Evolutionary conservation across 2,113 vertebrate species (phyloP).

Genomic region (Neotoma lepida): DNA sequence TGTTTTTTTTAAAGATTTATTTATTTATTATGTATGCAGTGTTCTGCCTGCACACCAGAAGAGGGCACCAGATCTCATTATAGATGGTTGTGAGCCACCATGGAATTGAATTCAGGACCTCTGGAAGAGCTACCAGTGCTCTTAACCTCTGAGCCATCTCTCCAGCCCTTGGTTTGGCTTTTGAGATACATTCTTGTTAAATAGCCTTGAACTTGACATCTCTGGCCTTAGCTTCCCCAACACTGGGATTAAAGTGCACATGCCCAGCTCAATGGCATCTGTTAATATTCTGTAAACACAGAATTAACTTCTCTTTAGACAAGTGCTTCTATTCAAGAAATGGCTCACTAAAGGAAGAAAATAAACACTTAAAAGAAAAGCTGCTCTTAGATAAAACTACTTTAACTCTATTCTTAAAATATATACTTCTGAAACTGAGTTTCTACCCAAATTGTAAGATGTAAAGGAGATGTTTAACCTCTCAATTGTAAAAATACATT

Average conservation of each 20-base stretch:
- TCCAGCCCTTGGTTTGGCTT: not conserved
- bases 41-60: too few species aligned
- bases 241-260: not conserved
- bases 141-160: too few species aligned
- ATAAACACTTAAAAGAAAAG: not conserved
- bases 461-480: not conserved
- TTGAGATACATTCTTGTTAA: not conserved
- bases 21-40: too few species aligned
- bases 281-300: not conserved
- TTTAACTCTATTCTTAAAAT: not conserved
- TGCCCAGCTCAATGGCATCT: not conserved
- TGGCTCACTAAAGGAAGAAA: conserved; percentile 7
- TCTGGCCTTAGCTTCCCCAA: not conserved
- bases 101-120: too few species aligned
- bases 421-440: not conserved
- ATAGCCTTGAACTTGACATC: not conserved
- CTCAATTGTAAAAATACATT: not conserved
- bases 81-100: too few species aligned
- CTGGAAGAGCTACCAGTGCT: too few species aligned
- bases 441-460: conserved; percentile 16
- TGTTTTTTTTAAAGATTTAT: too few species aligned
- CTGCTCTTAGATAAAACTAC: not conserved
- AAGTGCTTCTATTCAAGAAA: conserved; percentile 11
- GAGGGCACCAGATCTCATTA: too few species aligned
- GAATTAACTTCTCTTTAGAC: conserved; percentile 38